phyloP scores from a whole-genome alignment of 2,797 vertebrate genomes.

The Apogon hyalosoma region DNA sequence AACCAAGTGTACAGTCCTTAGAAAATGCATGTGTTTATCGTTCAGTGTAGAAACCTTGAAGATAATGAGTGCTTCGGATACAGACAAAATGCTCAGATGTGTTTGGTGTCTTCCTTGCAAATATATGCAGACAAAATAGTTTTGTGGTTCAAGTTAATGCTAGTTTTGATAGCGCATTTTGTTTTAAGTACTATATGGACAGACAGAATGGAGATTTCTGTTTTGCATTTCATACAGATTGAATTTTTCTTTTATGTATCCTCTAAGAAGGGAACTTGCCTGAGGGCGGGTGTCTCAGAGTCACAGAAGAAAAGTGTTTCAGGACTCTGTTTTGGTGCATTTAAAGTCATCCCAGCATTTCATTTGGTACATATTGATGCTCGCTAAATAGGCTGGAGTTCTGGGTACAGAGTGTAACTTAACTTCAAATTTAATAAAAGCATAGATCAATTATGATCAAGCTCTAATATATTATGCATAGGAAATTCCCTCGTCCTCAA shows the following conservation, averaged over 20 bases:
- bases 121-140: too few species aligned
- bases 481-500: conserved; percentile 48
- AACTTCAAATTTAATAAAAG: conserved; percentile 43
- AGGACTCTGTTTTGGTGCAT: conserved; percentile 15
- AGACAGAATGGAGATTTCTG: not conserved
- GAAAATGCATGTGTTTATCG: too few species aligned
- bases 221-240: not conserved
- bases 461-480: conserved; percentile 29
- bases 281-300: not conserved
- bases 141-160: not conserved
- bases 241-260: not conserved
- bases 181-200: not conserved
- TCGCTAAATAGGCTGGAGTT: conserved; percentile 16
- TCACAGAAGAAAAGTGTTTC: conserved; percentile 7
- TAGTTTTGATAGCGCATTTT: conserved; percentile 7
- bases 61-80: not conserved
- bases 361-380: conserved; percentile 25
- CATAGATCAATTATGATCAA: conserved; percentile 29
- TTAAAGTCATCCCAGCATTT: conserved; percentile 18
- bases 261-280: not conserved
- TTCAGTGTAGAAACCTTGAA: too few species aligned
- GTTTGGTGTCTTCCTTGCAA: too few species aligned
- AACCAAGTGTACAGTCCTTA: too few species aligned
- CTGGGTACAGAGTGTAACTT: conserved; percentile 15
- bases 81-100: not conserved